A percentile compares a stretch with the other conserved stretches of the same genome.
Conservation (phyloP, 2,888 invertebrate species). For the Orthonychiurus folsomi region DNA sequence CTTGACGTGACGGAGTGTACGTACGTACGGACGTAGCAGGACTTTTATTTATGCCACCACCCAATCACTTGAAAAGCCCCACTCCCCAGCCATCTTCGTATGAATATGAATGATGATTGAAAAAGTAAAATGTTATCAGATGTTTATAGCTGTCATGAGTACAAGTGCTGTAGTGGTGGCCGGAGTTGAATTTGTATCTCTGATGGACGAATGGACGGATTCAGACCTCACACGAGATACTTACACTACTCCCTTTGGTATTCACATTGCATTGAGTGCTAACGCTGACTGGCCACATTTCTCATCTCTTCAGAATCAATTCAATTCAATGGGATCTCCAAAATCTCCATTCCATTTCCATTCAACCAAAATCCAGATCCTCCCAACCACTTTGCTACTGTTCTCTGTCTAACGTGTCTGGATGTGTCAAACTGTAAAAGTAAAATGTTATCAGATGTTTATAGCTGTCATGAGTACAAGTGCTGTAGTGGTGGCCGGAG, state of each 20-base stretch:
- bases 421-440: conserved; percentile 27
- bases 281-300: too few species aligned
- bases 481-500: conserved; percentile 6
- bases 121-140: conserved; percentile 32
- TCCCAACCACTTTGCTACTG: too few species aligned
- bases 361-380: too few species aligned
- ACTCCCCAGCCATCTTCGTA: neutral
- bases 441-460: conserved; percentile 33
- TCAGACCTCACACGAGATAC: neutral
- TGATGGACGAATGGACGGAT: neutral
- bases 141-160: conserved; percentile 29
- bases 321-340: too few species aligned
- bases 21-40: too few species aligned
- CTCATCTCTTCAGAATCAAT: too few species aligned
- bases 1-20: neutral
- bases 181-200: neutral
- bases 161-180: conserved; percentile 7
- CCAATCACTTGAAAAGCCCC: too few species aligned
- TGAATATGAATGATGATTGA: conserved; percentile 27
- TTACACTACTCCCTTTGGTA: too few species aligned
- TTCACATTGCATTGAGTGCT: too few species aligned
- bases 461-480: conserved; percentile 25
- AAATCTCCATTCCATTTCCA: too few species aligned
- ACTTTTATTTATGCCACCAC: too few species aligned
- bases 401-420: too few species aligned